Evolutionary conservation across 2,113 vertebrate species (phyloP).

Genomic region (Brachypodius melanocephalos): DNA sequence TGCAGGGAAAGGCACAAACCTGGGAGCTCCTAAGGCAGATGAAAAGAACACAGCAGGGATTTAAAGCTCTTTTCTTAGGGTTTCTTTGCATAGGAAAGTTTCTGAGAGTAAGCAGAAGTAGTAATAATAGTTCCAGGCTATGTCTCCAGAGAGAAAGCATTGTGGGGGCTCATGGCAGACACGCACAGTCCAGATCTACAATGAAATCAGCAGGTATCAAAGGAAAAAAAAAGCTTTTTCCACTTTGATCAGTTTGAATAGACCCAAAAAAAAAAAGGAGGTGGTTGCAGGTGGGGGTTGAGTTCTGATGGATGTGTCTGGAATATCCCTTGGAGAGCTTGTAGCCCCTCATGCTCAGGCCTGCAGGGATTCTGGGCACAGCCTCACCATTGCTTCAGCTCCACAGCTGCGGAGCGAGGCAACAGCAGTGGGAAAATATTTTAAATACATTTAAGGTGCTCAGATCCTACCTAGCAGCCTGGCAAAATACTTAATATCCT

Average conservation of each 20-base stretch:
- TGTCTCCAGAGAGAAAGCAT: neutral
- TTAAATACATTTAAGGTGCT: neutral
- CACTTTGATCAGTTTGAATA: neutral
- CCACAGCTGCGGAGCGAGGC: rapidly evolving
- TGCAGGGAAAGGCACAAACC: neutral
- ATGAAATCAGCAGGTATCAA: neutral
- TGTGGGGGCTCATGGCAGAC: neutral
- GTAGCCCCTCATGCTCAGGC: neutral
- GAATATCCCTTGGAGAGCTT: neutral
- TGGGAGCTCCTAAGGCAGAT: neutral
- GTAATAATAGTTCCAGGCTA: neutral
- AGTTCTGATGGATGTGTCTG: neutral
- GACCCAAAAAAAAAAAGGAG: neutral
- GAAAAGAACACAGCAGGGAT: neutral
- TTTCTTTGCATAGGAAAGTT: neutral
- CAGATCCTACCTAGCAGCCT: neutral
- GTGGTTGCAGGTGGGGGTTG: neutral
- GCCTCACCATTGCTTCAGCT: neutral
- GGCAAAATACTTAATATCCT: neutral
- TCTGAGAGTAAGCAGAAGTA: neutral
- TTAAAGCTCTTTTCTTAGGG: neutral
- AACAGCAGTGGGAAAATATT: neutral
- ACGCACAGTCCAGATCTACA: neutral
- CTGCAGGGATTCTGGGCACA: neutral
- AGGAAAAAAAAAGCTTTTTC: neutral